A percentile compares a stretch with the other conserved stretches of the same genome.
phyloP scores from a whole-genome alignment of 30 jellyfish, hydroid and myxozoan genomes.

The Hydractinia symbiolongicarpus region DNA sequence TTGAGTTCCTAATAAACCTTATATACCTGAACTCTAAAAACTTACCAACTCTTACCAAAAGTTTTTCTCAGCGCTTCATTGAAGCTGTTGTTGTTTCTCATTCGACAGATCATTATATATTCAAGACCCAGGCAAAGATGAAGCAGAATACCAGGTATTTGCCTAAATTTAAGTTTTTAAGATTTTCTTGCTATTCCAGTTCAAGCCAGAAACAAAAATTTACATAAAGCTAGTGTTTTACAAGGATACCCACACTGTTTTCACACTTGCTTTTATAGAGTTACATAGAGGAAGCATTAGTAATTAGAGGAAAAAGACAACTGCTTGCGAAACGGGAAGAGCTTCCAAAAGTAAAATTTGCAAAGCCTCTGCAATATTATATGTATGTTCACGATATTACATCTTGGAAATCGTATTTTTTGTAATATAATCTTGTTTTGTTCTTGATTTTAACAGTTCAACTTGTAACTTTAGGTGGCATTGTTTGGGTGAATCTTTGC shows the following conservation, averaged over 20 bases:
- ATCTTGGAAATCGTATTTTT: neutral
- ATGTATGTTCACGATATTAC: constrained; percentile 43
- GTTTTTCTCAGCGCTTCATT: too few relatives aligned
- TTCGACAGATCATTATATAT: neutral
- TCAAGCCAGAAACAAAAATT: neutral
- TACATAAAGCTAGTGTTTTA: neutral
- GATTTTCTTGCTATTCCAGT: neutral
- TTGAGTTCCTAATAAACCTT: too few relatives aligned
- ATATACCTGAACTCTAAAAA: too few relatives aligned
- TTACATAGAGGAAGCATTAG: constrained; percentile 83
- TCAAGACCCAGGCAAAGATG: constrained; percentile 6
- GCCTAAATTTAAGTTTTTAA: too few relatives aligned
- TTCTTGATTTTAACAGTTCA: neutral
- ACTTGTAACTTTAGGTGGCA: constrained; percentile 53
- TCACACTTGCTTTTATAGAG: constrained; percentile 37
- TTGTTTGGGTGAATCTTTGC: constrained; percentile 66
- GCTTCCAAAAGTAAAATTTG: constrained; percentile 49
- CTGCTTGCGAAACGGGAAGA: constrained; percentile 60
- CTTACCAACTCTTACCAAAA: too few relatives aligned
- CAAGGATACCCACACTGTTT: neutral
- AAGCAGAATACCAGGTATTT: constrained; percentile 15
- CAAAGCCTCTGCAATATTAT: constrained; percentile 59
- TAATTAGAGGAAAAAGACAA: constrained; percentile 71
- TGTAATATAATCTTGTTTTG: too few relatives aligned
- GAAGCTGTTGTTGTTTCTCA: too few relatives aligned